Percentiles rank a stretch among this genome's conserved stretches.
Conservation (phyloP, 2,113 vertebrate genomes). For the Thunnus maccoyii region DNA sequence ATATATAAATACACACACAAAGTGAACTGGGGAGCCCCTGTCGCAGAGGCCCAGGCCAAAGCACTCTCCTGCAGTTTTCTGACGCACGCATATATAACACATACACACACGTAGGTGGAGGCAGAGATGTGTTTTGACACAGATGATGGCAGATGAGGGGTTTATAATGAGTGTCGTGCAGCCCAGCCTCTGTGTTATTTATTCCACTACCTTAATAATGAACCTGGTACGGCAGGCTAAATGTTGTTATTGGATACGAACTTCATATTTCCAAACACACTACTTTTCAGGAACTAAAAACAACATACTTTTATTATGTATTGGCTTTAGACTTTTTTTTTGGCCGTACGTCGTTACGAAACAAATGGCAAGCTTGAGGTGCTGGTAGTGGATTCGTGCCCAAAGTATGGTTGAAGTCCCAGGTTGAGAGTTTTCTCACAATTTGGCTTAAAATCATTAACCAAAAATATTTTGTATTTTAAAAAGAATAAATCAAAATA, state of each 20-base stretch:
- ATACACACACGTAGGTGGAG: slow-evolving; percentile 18
- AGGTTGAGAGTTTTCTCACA: background rate
- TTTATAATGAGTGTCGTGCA: slow-evolving; percentile 41
- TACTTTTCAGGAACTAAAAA: slow-evolving; percentile 64
- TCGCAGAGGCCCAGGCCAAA: slow-evolving; percentile 59
- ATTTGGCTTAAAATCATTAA: slow-evolving; percentile 4
- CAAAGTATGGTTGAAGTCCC: background rate
- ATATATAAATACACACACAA: slow-evolving; percentile 28
- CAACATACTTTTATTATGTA: slow-evolving; percentile 39
- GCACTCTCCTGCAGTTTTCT: slow-evolving; percentile 57
- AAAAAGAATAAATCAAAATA: background rate
- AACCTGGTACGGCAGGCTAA: background rate
- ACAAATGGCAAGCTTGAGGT: slow-evolving; percentile 33
- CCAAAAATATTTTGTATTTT: slow-evolving; percentile 9
- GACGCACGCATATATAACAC: slow-evolving; percentile 46
- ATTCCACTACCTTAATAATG: slow-evolving; percentile 51
- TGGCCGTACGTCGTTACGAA: slow-evolving; percentile 1
- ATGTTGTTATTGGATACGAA: slow-evolving; percentile 49
- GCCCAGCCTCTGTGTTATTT: slow-evolving; percentile 48
- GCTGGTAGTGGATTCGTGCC: background rate
- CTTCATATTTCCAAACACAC: slow-evolving; percentile 39
- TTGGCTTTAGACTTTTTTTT: slow-evolving; percentile 17
- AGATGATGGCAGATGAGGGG: slow-evolving; percentile 61
- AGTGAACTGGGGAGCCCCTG: slow-evolving; percentile 77
- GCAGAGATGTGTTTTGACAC: slow-evolving; percentile 51